phyloP scores from a whole-genome alignment of 2,888 invertebrate species.

The Limnephilus lunatus region DNA sequence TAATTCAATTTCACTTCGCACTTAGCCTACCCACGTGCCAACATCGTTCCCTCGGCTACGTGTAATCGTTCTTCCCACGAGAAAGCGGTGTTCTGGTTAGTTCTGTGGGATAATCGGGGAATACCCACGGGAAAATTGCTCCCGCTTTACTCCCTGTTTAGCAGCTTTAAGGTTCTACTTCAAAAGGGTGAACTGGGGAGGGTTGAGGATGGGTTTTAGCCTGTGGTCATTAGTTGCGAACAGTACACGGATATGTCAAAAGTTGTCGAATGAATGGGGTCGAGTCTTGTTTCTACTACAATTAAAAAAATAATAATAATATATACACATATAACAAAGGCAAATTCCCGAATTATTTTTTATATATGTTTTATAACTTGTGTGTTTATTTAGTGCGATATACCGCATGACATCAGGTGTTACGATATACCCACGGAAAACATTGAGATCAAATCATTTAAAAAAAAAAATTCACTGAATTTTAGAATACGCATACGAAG shows the following conservation, averaged over 20 bases:
- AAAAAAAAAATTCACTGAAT: too few species aligned
- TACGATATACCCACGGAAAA: too few species aligned
- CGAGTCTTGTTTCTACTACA: neutral
- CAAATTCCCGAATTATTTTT: too few species aligned
- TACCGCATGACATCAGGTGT: too few species aligned
- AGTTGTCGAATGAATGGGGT: neutral
- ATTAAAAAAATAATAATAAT: neutral
- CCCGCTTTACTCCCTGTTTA: neutral
- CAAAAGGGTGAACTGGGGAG: neutral
- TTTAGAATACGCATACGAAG: too few species aligned
- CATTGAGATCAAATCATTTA: too few species aligned
- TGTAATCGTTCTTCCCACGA: slow-evolving; percentile 48
- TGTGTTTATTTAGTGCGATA: too few species aligned
- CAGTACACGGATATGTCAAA: neutral
- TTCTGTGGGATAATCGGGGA: slow-evolving; percentile 20
- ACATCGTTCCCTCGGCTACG: neutral
- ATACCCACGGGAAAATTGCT: slow-evolving; percentile 38
- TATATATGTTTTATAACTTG: too few species aligned
- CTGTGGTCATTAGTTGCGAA: neutral
- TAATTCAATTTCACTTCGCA: neutral
- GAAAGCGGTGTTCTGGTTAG: slow-evolving; percentile 32
- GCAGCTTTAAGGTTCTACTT: neutral
- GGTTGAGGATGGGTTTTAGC: neutral
- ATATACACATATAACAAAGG: neutral
- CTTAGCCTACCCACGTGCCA: neutral